These are phyloP conservation scores for Poeciliopsis infans DNA, from an alignment of 2,797 vertebrate species.

Conservation along the genomic window DNA sequence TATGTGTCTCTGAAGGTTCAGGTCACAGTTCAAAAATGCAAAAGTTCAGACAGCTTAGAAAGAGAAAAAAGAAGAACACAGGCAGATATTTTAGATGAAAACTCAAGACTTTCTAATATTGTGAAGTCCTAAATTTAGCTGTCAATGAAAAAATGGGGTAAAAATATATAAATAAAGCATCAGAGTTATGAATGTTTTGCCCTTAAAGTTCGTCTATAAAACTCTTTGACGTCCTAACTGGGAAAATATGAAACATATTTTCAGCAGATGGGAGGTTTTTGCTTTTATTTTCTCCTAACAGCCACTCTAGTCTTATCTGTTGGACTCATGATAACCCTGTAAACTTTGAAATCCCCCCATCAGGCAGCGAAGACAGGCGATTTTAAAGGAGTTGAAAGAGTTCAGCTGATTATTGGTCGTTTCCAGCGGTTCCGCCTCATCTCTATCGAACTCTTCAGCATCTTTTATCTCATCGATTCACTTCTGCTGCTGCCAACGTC, in stretches of 20 bases:
- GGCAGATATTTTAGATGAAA: too few relatives aligned
- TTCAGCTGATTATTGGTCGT: constrained; percentile 1
- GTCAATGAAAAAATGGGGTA: neutral
- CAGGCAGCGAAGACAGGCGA: neutral
- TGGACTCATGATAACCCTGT: neutral
- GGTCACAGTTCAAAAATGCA: too few relatives aligned
- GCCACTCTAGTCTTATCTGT: neutral
- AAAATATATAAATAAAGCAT: neutral
- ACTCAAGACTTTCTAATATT: too few relatives aligned
- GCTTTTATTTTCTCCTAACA: neutral
- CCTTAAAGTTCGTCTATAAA: neutral
- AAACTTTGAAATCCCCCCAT: neutral
- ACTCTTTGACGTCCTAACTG: neutral
- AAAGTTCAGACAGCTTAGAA: too few relatives aligned
- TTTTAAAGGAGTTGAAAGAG: neutral
- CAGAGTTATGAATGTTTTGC: neutral
- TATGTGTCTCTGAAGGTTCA: neutral
- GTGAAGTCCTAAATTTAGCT: too few relatives aligned
- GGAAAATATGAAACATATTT: neutral
- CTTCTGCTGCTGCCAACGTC: neutral
- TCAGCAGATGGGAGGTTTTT: neutral
- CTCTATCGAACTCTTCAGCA: constrained; percentile 3
- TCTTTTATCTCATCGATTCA: neutral
- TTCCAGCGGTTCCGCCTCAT: neutral
- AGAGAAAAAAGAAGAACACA: too few relatives aligned